Evolutionary conservation across 2,888 invertebrate species (phyloP).

Genomic region (Cataglyphis albicans): DNA sequence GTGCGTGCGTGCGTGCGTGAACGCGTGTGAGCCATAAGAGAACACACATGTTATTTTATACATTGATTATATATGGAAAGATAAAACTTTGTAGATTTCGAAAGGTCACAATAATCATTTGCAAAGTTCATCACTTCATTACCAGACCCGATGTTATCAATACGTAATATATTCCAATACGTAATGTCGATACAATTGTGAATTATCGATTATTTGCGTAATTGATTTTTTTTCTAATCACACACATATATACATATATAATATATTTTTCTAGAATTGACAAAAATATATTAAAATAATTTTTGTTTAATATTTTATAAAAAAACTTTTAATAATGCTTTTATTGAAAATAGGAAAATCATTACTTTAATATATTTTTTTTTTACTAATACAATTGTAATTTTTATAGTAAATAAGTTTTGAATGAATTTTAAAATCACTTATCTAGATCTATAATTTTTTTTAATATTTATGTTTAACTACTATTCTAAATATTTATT

Average conservation of each 20-base stretch:
- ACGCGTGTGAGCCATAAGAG: constrained; percentile 22
- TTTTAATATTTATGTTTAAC: constrained; percentile 2
- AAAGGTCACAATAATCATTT: constrained; percentile 45
- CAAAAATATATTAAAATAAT: background rate
- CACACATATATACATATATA: too few relatives aligned
- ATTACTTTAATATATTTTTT: constrained; percentile 2
- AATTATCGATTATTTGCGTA: background rate
- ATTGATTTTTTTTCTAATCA: background rate
- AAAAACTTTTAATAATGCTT: too few relatives aligned
- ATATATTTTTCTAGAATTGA: background rate
- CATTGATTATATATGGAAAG: constrained; percentile 50
- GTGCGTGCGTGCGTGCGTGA: background rate
- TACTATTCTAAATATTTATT: background rate
- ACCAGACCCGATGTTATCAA: constrained; percentile 23
- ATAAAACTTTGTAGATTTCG: constrained; percentile 55
- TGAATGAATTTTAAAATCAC: background rate
- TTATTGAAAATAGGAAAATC: background rate
- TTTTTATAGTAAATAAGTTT: background rate
- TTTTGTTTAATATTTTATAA: too few relatives aligned
- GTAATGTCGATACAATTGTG: background rate
- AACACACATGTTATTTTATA: constrained; percentile 52
- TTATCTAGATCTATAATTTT: background rate
- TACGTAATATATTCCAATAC: too few relatives aligned
- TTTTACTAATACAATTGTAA: background rate
- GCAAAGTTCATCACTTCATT: constrained; percentile 34